Evolutionary conservation across 92 coral and sea anemone species (phyloP).

Genomic region (Paragorgia papillata): DNA sequence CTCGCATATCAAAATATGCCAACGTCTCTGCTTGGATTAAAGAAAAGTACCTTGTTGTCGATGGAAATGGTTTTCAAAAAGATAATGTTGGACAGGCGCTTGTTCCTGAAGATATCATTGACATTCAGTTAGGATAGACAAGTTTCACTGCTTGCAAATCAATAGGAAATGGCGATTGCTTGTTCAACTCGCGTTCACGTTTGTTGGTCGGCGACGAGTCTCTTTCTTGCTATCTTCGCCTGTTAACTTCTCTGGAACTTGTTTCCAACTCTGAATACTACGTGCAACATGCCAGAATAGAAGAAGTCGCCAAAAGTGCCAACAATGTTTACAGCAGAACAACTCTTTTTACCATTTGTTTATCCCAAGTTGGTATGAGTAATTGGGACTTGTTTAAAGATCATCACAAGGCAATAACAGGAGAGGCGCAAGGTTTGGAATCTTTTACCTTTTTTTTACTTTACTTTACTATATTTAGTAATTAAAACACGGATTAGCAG

Average conservation of each 20-base stretch:
- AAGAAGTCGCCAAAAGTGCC: too few relatives aligned
- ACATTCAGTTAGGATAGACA: background rate
- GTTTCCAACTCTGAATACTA: background rate
- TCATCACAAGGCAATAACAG: background rate
- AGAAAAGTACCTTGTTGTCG: too few relatives aligned
- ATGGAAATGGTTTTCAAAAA: conserved; percentile 17
- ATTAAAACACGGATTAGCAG: too few relatives aligned
- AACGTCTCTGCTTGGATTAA: too few relatives aligned
- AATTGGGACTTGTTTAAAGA: background rate
- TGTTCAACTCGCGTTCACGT: conserved; percentile 25
- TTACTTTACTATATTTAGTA: too few relatives aligned
- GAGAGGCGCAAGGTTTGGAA: conserved; percentile 7
- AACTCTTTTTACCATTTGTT: background rate
- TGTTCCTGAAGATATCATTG: conserved; percentile 29
- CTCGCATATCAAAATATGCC: too few relatives aligned
- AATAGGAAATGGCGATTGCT: conserved; percentile 39
- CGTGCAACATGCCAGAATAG: background rate
- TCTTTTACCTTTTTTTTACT: too few relatives aligned
- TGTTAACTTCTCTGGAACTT: background rate
- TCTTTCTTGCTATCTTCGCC: conserved; percentile 22
- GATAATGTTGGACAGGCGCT: conserved; percentile 36
- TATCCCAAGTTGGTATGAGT: background rate
- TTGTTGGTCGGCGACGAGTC: conserved; percentile 37
- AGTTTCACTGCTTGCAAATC: conserved; percentile 18
- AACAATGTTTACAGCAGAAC: background rate